These are phyloP conservation scores for Sebastiscus tertius DNA, from an alignment of 2,797 vertebrate species.

Conservation along the genomic window DNA sequence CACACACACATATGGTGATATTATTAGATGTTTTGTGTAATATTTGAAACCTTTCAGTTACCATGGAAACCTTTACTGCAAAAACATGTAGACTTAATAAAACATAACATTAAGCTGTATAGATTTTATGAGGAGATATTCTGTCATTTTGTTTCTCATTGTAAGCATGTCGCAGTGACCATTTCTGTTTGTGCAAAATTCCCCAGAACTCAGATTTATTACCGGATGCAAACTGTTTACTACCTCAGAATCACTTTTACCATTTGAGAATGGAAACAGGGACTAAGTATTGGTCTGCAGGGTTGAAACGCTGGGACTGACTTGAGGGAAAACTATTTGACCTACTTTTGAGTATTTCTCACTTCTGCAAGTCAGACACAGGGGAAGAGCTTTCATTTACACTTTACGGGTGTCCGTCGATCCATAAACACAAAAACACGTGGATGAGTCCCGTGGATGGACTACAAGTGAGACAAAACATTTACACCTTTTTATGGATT, in stretches of 20 bases:
- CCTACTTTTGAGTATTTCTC: conserved; percentile 78
- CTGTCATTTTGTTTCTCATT: neutral
- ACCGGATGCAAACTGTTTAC: conserved; percentile 60
- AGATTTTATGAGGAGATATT: conserved; percentile 41
- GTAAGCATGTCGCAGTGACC: conserved; percentile 10
- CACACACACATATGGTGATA: conserved; percentile 14
- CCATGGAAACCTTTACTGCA: conserved; percentile 20
- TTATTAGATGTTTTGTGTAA: conserved; percentile 31
- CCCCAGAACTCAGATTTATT: conserved; percentile 49
- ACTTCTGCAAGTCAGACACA: conserved; percentile 66
- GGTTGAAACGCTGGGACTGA: conserved; percentile 40
- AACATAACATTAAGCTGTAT: conserved; percentile 21
- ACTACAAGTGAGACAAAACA: too few relatives aligned
- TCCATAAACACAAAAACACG: too few relatives aligned
- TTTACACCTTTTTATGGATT: too few relatives aligned
- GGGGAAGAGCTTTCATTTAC: neutral
- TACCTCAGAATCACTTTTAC: conserved; percentile 59
- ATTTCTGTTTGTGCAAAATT: conserved; percentile 44
- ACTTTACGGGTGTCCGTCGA: too few relatives aligned
- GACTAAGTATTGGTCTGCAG: conserved; percentile 49
- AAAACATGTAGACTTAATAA: conserved; percentile 43
- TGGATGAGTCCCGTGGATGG: too few relatives aligned
- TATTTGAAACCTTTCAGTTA: conserved; percentile 47
- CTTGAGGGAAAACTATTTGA: conserved; percentile 72
- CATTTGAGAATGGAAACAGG: conserved; percentile 62